Evolutionary conservation across 2,113 vertebrate species (phyloP).

Genomic region (Paracanthobrama guichenoti): DNA sequence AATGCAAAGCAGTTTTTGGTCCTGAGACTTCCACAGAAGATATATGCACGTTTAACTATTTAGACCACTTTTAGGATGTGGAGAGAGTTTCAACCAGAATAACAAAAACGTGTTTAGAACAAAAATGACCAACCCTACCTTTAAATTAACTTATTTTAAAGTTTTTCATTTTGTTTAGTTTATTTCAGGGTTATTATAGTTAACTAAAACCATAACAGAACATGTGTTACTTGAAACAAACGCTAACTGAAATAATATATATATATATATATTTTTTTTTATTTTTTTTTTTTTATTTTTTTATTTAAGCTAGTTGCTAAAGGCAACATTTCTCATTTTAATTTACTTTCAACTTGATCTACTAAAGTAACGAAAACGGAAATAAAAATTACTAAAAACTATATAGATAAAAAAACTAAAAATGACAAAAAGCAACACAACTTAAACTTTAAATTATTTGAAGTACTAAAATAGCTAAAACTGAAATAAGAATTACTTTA

Average conservation of each 20-base stretch:
- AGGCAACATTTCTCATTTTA: background rate
- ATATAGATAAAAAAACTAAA: background rate
- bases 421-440: background rate
- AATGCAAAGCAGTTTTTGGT: too few species aligned
- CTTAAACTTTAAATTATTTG: background rate
- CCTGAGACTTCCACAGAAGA: too few species aligned
- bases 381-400: background rate
- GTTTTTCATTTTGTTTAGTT: too few species aligned
- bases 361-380: background rate
- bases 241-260: background rate
- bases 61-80: too few species aligned
- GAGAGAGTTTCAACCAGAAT: too few species aligned
- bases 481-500: background rate
- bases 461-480: background rate
- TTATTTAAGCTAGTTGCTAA: background rate
- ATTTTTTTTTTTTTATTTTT: background rate
- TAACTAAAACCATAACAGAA: background rate
- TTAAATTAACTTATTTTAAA: too few species aligned
- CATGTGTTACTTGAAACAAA: background rate
- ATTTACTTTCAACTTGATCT: background rate
- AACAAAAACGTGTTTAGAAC: too few species aligned
- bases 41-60: too few species aligned
- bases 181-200: too few species aligned
- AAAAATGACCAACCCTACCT: too few species aligned
- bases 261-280: too few species aligned